phyloP scores from a whole-genome alignment of 2,113 vertebrate species.

The Plestiodon gilberti region DNA sequence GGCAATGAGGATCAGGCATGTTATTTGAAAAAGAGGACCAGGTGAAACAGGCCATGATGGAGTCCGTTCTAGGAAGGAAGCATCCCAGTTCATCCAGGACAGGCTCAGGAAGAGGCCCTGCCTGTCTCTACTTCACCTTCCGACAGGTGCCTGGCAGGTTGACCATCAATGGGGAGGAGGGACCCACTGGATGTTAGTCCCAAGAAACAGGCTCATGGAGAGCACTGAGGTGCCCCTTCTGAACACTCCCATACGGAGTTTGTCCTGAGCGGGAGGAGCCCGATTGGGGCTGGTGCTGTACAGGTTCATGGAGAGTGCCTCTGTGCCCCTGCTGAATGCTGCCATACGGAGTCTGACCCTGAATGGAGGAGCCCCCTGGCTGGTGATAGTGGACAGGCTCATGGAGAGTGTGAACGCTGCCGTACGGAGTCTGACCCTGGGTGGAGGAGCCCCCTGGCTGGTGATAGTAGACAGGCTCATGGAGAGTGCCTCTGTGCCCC shows the following conservation, averaged over 20 bases:
- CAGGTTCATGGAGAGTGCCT: background rate
- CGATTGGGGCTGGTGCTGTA: background rate
- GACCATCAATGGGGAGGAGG: background rate
- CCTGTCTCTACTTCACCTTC: background rate
- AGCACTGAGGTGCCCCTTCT: background rate
- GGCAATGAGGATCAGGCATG: too few relatives aligned
- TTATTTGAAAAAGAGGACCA: too few relatives aligned
- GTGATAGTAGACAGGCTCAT: background rate
- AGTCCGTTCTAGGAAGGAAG: background rate
- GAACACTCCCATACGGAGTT: too few relatives aligned
- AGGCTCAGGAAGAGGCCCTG: background rate
- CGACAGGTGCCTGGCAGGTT: background rate
- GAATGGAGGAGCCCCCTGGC: background rate
- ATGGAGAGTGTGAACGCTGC: background rate
- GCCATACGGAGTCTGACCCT: background rate
- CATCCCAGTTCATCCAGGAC: background rate
- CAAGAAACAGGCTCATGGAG: slow-evolving; percentile 9
- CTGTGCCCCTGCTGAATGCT: background rate
- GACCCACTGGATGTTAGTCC: background rate
- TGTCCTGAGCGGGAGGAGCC: background rate
- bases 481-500: background rate
- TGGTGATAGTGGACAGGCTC: background rate
- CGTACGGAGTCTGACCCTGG: background rate
- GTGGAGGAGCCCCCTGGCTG: background rate
- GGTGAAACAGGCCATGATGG: too few relatives aligned